A percentile compares a stretch with the other conserved stretches of the same genome.
phyloP scores from a whole-genome alignment of 2,797 vertebrate genomes.

The Artibeus jamaicensis region DNA sequence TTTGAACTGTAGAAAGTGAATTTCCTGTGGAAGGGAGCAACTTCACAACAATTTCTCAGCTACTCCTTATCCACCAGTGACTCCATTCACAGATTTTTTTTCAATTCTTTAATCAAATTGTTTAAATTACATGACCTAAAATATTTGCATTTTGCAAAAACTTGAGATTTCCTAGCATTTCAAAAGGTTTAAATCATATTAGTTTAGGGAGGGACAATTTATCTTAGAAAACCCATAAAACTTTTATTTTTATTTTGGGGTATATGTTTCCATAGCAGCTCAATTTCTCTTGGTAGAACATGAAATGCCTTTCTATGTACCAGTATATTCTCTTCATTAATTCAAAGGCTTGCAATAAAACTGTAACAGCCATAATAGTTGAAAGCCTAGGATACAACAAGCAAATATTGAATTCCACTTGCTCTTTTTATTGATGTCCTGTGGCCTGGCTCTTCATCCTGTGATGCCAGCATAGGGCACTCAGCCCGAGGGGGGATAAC shows the following conservation, averaged over 20 bases:
- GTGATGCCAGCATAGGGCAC: neutral
- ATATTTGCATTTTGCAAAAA: constrained; percentile 29
- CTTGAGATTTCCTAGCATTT: neutral
- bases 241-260: neutral
- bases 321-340: constrained; percentile 56
- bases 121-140: neutral
- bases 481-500: constrained; percentile 10
- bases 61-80: neutral
- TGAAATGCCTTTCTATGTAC: constrained; percentile 49
- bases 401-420: constrained; percentile 38
- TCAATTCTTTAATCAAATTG: neutral
- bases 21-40: neutral
- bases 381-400: constrained; percentile 10
- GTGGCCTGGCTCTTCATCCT: neutral
- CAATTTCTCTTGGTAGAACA: constrained; percentile 25
- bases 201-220: neutral
- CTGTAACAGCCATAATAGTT: constrained; percentile 14
- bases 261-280: constrained; percentile 54
- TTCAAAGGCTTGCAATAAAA: constrained; percentile 35
- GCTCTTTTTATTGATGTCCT: neutral
- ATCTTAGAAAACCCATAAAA: constrained; percentile 1
- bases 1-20: neutral
- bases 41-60: neutral
- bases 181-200: neutral
- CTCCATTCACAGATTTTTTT: neutral